Conservation (phyloP, 2,797 vertebrate genomes). For the Oreochromis grahami region DNA sequence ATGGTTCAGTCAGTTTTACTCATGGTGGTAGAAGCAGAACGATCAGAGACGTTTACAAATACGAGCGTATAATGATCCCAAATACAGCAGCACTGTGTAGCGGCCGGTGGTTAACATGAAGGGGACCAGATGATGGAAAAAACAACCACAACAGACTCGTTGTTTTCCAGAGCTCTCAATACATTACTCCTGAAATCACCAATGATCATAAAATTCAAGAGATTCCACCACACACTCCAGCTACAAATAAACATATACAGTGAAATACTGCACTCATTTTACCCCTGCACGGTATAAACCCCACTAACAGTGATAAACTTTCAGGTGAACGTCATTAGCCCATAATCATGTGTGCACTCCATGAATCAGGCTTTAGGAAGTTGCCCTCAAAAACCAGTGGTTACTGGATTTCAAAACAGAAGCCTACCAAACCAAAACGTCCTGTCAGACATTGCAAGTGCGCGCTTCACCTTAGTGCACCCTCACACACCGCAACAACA, state of each 20-base stretch:
- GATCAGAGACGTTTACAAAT: accelerated
- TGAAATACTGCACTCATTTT: neutral
- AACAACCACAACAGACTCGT: neutral
- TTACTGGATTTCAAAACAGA: neutral
- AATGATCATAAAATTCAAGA: neutral
- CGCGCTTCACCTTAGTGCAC: neutral
- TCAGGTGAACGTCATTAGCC: neutral
- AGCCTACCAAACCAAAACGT: neutral
- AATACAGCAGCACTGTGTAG: neutral
- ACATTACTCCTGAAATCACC: neutral
- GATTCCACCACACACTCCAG: neutral
- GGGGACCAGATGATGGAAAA: neutral
- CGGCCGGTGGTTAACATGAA: neutral
- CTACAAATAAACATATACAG: neutral
- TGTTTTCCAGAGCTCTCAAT: neutral
- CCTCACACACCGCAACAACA: neutral
- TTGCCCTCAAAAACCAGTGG: neutral
- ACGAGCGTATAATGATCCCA: neutral
- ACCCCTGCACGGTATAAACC: too few species aligned
- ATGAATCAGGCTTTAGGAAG: neutral
- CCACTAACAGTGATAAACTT: accelerated
- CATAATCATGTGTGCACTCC: neutral
- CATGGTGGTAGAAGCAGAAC: neutral
- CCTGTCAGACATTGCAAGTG: neutral
- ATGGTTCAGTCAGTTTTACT: neutral